Evolutionary conservation across 2,113 vertebrate species (phyloP).

Genomic region (Pelecanoides urinatrix): DNA sequence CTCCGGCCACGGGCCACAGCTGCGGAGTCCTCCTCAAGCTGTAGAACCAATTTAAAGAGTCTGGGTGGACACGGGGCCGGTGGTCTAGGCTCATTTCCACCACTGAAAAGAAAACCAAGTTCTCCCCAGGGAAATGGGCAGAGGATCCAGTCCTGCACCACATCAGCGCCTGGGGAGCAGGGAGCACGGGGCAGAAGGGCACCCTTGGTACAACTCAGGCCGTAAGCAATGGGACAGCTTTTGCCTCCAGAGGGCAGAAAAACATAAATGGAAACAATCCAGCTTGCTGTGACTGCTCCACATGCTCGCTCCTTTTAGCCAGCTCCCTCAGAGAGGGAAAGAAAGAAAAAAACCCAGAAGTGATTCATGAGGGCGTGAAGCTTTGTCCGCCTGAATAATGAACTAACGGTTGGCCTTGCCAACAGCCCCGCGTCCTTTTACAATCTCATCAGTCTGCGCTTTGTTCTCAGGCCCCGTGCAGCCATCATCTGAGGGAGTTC

Average conservation of each 20-base stretch:
- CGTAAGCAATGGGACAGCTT: neutral
- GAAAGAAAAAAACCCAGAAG: neutral
- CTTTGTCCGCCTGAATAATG: slow-evolving; percentile 61
- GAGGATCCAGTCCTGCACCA: neutral
- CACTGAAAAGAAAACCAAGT: neutral
- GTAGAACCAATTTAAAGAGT: neutral
- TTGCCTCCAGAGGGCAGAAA: slow-evolving; percentile 11
- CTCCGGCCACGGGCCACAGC: neutral
- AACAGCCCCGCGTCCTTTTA: slow-evolving; percentile 29
- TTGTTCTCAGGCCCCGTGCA: slow-evolving; percentile 48
- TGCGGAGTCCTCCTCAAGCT: neutral
- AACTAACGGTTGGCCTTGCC: slow-evolving; percentile 41
- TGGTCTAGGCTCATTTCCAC: neutral
- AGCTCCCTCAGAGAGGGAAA: neutral
- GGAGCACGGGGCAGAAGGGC: neutral
- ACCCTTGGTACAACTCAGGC: neutral
- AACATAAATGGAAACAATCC: neutral
- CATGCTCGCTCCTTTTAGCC: neutral
- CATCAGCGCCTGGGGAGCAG: neutral
- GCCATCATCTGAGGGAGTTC: slow-evolving; percentile 34
- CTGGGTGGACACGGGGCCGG: neutral
- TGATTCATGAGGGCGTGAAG: neutral
- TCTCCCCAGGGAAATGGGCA: neutral
- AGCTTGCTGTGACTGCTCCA: neutral
- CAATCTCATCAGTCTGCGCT: neutral